phyloP scores from a whole-genome alignment of 1,140 invertebrate species.

The Maconellicoccus hirsutus region DNA sequence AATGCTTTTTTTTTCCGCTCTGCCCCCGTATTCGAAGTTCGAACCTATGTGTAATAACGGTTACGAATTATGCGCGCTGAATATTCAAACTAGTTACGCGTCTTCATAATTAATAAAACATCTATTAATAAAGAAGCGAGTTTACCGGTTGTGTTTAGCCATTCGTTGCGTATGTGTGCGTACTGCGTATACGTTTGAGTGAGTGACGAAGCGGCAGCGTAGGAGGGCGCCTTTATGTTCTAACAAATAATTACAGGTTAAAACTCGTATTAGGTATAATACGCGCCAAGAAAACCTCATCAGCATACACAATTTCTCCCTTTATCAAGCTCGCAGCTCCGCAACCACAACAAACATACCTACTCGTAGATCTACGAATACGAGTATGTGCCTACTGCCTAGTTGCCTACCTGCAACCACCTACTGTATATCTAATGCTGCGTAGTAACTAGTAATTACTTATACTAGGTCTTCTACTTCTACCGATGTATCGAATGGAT shows the following conservation, averaged over 20 bases:
- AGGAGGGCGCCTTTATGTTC: neutral
- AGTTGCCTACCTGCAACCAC: no score
- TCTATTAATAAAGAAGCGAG: neutral
- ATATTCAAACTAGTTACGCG: neutral
- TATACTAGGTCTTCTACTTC: no score
- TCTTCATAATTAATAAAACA: conserved; percentile 10
- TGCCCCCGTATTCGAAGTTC: neutral
- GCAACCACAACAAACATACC: no score
- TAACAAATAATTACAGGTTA: neutral
- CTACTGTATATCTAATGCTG: no score
- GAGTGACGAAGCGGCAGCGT: neutral
- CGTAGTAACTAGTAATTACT: no score
- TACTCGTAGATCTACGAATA: no score
- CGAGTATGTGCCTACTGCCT: no score
- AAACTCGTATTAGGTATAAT: neutral
- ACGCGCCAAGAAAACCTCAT: neutral
- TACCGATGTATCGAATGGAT: no score
- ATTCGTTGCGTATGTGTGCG: no score
- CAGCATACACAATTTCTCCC: neutral
- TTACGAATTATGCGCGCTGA: neutral
- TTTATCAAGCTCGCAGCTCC: no score
- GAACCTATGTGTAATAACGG: neutral
- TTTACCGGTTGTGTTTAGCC: neutral
- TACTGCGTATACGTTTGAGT: no score
- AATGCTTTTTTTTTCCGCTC: neutral